Conservation (phyloP, 2,888 invertebrate genomes). For the Epinotia bilunana region DNA sequence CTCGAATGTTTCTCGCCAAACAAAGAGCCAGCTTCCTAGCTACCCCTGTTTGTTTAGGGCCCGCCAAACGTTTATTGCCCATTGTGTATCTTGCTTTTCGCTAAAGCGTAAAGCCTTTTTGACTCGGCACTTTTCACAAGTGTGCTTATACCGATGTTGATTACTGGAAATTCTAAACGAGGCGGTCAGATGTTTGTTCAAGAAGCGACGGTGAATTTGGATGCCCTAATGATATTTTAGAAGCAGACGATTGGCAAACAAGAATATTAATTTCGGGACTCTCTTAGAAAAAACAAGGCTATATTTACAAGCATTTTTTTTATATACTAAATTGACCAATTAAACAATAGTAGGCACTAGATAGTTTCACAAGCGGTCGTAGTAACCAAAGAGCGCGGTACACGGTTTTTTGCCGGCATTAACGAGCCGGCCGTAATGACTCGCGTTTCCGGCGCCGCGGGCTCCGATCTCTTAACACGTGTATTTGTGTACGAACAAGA, state of each 20-base stretch:
- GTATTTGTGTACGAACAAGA: constrained; percentile 52
- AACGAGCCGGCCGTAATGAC: constrained; percentile 72
- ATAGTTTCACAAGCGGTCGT: constrained; percentile 69
- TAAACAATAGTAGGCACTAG: constrained; percentile 68
- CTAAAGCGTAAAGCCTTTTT: constrained; percentile 82
- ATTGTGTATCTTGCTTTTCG: constrained; percentile 81
- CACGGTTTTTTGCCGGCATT: constrained; percentile 70
- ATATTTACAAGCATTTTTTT: constrained; percentile 66
- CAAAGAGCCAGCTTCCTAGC: constrained; percentile 82
- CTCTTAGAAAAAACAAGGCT: constrained; percentile 65
- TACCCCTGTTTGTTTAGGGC: constrained; percentile 84
- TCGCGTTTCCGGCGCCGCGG: constrained; percentile 63
- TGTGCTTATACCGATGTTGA: constrained; percentile 76
- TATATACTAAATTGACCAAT: constrained; percentile 71
- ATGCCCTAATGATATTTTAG: constrained; percentile 55
- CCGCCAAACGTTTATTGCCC: constrained; percentile 82
- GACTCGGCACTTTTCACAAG: constrained; percentile 82
- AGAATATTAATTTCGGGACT: constrained; percentile 48
- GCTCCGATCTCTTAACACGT: constrained; percentile 47
- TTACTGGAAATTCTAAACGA: constrained; percentile 64
- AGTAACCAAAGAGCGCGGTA: constrained; percentile 74
- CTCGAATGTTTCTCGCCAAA: constrained; percentile 82
- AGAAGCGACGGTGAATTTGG: constrained; percentile 44
- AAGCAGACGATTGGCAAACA: constrained; percentile 58
- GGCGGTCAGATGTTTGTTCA: constrained; percentile 51